Percentiles rank a stretch among this genome's conserved stretches.
Conservation (phyloP, 30 jellyfish, hydroid and myxozoan species). For the Euphysa ruthae region DNA sequence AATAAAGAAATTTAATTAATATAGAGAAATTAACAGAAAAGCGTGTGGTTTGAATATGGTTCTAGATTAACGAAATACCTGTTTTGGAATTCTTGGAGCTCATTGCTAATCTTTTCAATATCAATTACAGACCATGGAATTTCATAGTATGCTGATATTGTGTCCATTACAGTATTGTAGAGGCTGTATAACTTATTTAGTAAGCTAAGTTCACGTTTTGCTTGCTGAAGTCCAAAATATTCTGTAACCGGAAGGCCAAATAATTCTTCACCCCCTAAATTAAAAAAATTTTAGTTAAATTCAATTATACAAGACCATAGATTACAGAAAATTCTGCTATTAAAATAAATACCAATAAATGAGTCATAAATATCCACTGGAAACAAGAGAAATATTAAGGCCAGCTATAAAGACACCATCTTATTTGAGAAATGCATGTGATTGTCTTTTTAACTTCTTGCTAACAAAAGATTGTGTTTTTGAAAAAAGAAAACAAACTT, state of each 20-base stretch:
- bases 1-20: no score
- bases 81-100: slow-evolving; percentile 62
- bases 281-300: not conserved
- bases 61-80: slow-evolving; percentile 23
- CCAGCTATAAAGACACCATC: no score
- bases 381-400: no score
- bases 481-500: no score
- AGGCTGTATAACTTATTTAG: slow-evolving; percentile 47
- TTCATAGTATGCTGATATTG: slow-evolving; percentile 57
- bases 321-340: no score
- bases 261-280: slow-evolving; percentile 76
- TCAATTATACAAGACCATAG: no score
- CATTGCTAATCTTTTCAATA: slow-evolving; percentile 55
- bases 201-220: slow-evolving; percentile 51
- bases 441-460: no score
- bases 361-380: no score
- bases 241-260: slow-evolving; percentile 76
- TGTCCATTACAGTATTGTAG: slow-evolving; percentile 56
- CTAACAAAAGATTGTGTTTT: no score
- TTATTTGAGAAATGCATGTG: no score
- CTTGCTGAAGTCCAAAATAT: slow-evolving; percentile 54
- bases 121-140: slow-evolving; percentile 75
- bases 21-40: no score
- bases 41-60: not conserved
- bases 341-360: no score